Conservation (phyloP, 2,113 vertebrate genomes). For the Procapra przewalskii region DNA sequence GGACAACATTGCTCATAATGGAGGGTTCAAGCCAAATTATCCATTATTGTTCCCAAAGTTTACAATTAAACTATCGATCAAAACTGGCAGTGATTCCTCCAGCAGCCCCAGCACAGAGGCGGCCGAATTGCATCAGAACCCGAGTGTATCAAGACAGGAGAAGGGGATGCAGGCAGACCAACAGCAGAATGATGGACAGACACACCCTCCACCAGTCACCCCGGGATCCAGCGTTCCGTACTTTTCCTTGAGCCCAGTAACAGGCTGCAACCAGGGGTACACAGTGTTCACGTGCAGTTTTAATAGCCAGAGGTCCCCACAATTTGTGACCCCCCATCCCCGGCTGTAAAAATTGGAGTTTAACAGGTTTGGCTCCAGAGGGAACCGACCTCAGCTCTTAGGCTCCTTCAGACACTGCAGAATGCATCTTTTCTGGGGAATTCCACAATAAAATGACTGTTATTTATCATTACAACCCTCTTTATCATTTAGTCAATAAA, state of each 20-base stretch:
- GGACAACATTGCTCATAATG: constrained; percentile 80
- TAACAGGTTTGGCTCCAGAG: constrained; percentile 89
- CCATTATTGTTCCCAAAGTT: constrained; percentile 87
- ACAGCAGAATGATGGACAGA: not conserved
- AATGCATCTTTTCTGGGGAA: constrained; percentile 99
- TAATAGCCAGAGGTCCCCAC: constrained; percentile 89
- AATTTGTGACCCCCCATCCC: constrained; percentile 90
- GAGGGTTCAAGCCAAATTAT: constrained; percentile 86
- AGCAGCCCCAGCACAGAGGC: constrained; percentile 68
- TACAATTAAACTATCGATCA: constrained; percentile 91
- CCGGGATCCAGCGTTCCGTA: constrained; percentile 75
- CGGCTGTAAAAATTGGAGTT: constrained; percentile 88
- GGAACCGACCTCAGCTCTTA: constrained; percentile 85
- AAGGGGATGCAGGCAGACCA: not conserved
- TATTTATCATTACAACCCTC: constrained; percentile 99
- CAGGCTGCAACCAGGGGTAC: constrained; percentile 79
- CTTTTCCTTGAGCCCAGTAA: constrained; percentile 82
- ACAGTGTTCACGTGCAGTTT: constrained; percentile 83
- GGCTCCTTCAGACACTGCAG: constrained; percentile 94
- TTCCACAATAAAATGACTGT: constrained; percentile 99
- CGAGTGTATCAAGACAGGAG: constrained; percentile 38
- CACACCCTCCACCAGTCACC: not conserved
- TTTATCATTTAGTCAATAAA: constrained; percentile 99
- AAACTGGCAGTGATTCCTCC: constrained; percentile 83
- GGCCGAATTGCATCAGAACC: constrained; percentile 76